Evolutionary conservation across 2,113 vertebrate genomes (phyloP).

Genomic region (Glaucomys volans): DNA sequence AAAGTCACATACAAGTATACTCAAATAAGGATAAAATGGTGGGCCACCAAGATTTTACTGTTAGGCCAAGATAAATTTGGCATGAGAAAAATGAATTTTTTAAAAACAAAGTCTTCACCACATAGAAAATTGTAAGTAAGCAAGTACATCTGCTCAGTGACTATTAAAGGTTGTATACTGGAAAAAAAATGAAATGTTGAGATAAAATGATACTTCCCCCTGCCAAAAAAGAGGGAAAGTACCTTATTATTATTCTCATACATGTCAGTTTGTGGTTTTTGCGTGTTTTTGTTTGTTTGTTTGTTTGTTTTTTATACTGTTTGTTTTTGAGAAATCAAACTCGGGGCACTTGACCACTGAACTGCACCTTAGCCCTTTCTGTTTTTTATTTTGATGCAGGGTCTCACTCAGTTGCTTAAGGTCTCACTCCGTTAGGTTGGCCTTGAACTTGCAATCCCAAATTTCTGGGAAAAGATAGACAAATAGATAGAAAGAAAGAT

Average conservation of each 20-base stretch:
- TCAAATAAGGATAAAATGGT: conserved; percentile 32
- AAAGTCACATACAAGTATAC: background rate
- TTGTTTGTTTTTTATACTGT: no score
- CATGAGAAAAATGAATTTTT: conserved; percentile 5
- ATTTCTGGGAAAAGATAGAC: no score
- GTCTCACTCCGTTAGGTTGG: no score
- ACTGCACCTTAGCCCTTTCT: no score
- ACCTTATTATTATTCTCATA: background rate
- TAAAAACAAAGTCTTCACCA: conserved; percentile 27
- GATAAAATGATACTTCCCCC: background rate
- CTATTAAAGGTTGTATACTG: background rate
- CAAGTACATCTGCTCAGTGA: conserved; percentile 8
- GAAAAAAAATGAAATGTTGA: conserved; percentile 16
- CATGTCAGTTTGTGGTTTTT: no score
- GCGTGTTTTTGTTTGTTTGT: no score
- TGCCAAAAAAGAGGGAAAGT: background rate
- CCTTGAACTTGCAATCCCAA: no score
- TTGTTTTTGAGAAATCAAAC: no score
- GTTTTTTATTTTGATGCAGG: no score
- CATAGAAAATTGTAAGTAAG: background rate
- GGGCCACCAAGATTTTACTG: background rate
- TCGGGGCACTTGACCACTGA: no score
- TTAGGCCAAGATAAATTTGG: conserved; percentile 35
- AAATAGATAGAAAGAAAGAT: no score
- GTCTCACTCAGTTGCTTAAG: no score